A percentile compares a stretch with the other conserved stretches of the same genome.
Conservation (phyloP, 2,113 vertebrate genomes). For the Glaucomys volans region DNA sequence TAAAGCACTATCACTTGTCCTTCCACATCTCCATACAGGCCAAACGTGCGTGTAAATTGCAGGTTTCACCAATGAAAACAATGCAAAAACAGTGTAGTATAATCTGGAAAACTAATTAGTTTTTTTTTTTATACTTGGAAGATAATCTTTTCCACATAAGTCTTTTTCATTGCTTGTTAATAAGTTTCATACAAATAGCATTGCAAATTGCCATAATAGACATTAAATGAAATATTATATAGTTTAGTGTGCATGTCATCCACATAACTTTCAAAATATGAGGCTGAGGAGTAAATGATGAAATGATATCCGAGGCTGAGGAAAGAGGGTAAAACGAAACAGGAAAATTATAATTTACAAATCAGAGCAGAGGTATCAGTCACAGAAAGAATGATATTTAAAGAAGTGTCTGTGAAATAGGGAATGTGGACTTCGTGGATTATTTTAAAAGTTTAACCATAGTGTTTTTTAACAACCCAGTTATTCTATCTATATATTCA, state of each 20-base stretch:
- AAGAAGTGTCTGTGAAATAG: neutral
- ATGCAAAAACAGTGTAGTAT: neutral
- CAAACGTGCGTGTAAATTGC: neutral
- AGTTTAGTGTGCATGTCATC: neutral
- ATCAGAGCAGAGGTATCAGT: neutral
- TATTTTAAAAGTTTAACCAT: neutral
- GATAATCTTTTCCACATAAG: neutral
- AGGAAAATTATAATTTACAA: neutral
- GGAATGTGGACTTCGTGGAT: neutral
- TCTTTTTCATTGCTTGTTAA: constrained; percentile 5
- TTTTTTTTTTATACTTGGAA: constrained; percentile 52
- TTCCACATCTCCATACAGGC: neutral
- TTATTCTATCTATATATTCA: neutral
- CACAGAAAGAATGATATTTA: neutral
- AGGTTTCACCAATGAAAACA: neutral
- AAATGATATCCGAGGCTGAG: neutral
- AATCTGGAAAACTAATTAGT: neutral
- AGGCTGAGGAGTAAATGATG: neutral
- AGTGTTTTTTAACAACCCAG: neutral
- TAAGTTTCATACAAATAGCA: neutral
- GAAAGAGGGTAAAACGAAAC: neutral
- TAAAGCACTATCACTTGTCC: neutral
- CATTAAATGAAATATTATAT: neutral
- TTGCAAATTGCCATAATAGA: neutral
- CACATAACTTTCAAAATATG: neutral